Evolutionary conservation across 1,140 invertebrate species (phyloP), one percentile per base, ranked within the genome.

Genomic region (Pseudomyrmex dendroicus): DNA sequence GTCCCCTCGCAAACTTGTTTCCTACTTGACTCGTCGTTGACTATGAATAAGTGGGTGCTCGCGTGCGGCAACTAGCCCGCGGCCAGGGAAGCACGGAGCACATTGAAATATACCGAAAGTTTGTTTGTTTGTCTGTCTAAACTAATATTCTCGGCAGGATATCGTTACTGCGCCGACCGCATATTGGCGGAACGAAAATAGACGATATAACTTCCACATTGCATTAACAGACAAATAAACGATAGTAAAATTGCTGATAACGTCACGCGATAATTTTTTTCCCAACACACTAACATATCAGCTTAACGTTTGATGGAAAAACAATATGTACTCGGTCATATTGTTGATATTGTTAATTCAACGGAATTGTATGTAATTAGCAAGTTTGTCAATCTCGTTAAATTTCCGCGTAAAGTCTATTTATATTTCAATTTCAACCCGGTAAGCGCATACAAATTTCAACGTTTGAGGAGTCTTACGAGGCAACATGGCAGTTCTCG

Each of bases 11-110:
- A 80, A 35, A 59, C 52, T 78, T 70, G 35, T 35, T 44, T 48
- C 22, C 66, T 72, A 80, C 66, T 80, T 72, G 54, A 72, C 66
- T 72, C 15, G 54, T 80, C 76, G 66, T 72, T 80, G 66, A 48
- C 54, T 70, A 61, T 12, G 20, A 48, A 70, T 44, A 17, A 66
- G n/a, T 54, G 62, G 17, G 35, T 48, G 63, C 61, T 77, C 73
- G 62, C 50, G 76, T 22, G 17, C 35, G 13, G n/a, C 13, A 70
- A 59, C 64, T 25, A 78, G 17, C 17, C 17, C 9, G 44, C 63
- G 64, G 44, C 52, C 5, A 64, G 35, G 35, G 35, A 64, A 15
- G 35, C 35, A 44, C 62, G n/a, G n/a, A 59, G 57, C 8, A 64
- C 35, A 44, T 2, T 17, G 25, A 17, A 3, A 20, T 5, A 56